Percentiles rank a stretch among this genome's conserved stretches.
phyloP scores from a whole-genome alignment of 2,888 invertebrate species.

The Ophion slaviceki region DNA sequence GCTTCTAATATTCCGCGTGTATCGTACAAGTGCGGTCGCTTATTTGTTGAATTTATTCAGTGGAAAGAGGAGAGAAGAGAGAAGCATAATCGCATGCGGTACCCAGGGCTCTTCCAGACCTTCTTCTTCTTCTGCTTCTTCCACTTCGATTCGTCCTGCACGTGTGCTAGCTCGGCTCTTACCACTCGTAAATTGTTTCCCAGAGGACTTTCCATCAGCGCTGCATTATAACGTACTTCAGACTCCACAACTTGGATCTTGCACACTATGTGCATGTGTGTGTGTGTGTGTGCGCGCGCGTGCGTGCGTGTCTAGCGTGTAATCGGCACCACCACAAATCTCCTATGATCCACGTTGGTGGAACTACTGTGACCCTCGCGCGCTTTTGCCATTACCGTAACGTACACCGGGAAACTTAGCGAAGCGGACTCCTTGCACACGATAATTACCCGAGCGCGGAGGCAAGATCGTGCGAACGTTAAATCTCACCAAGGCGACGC shows the following conservation, averaged over 20 bases:
- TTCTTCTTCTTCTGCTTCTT: slow-evolving; percentile 40
- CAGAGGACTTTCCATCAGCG: slow-evolving; percentile 49
- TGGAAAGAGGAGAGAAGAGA: not conserved
- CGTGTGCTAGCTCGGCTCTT: slow-evolving; percentile 48
- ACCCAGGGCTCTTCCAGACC: slow-evolving; percentile 6
- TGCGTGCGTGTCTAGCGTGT: not conserved
- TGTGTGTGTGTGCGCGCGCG: not conserved
- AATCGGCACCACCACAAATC: slow-evolving; percentile 33
- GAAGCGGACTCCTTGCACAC: slow-evolving; percentile 13
- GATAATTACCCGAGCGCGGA: slow-evolving; percentile 36
- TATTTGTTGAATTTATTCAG: slow-evolving; percentile 45
- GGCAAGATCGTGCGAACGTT: not conserved
- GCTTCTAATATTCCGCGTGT: slow-evolving; percentile 23
- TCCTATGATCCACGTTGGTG: slow-evolving; percentile 12
- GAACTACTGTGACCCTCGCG: slow-evolving; percentile 9
- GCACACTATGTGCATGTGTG: not conserved
- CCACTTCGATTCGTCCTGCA: slow-evolving; percentile 59
- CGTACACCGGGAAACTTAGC: slow-evolving; percentile 11
- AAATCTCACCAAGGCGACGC: not conserved
- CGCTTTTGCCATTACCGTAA: slow-evolving; percentile 28
- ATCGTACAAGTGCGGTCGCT: slow-evolving; percentile 21
- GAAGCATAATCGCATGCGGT: slow-evolving; percentile 3
- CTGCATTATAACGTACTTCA: slow-evolving; percentile 54
- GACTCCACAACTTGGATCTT: slow-evolving; percentile 7
- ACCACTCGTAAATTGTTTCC: slow-evolving; percentile 65